Conservation (phyloP, 2,797 vertebrate genomes). For the Ataeniobius toweri region DNA sequence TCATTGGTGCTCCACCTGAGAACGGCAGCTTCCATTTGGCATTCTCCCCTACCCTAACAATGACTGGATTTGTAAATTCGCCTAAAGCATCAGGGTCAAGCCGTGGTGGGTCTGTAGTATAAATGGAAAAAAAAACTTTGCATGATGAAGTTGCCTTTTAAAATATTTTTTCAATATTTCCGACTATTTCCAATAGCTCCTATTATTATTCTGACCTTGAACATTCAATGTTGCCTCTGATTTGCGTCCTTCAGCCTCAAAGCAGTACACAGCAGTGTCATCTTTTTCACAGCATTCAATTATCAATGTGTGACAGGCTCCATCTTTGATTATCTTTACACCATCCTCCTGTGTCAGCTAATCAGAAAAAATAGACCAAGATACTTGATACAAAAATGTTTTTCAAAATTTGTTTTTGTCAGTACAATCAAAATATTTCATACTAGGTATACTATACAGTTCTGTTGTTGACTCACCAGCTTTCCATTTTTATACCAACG, state of each 20-base stretch:
- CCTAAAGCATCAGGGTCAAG: constrained; percentile 78
- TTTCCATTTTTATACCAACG: constrained; percentile 89
- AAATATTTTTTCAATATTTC: neutral
- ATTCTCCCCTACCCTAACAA: constrained; percentile 84
- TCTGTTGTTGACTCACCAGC: constrained; percentile 74
- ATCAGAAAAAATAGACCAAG: constrained; percentile 15
- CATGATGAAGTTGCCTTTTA: neutral
- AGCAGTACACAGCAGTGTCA: constrained; percentile 84
- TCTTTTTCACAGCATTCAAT: constrained; percentile 77
- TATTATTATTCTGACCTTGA: constrained; percentile 74
- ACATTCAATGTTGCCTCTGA: constrained; percentile 83
- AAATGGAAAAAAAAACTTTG: neutral
- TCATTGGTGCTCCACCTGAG: constrained; percentile 79
- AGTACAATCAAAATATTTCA: neutral
- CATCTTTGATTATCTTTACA: constrained; percentile 81
- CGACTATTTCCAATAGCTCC: neutral
- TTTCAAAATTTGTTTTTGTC: neutral
- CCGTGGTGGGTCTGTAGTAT: constrained; percentile 82
- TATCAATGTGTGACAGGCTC: constrained; percentile 79
- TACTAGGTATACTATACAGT: neutral
- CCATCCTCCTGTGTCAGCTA: constrained; percentile 82
- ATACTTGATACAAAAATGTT: neutral
- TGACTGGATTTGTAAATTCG: constrained; percentile 80
- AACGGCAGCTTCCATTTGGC: constrained; percentile 85
- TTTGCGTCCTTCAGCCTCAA: constrained; percentile 86